A percentile compares a stretch with the other conserved stretches of the same genome.
Conservation (phyloP, 2,797 vertebrate species). For the Mallotus villosus region DNA sequence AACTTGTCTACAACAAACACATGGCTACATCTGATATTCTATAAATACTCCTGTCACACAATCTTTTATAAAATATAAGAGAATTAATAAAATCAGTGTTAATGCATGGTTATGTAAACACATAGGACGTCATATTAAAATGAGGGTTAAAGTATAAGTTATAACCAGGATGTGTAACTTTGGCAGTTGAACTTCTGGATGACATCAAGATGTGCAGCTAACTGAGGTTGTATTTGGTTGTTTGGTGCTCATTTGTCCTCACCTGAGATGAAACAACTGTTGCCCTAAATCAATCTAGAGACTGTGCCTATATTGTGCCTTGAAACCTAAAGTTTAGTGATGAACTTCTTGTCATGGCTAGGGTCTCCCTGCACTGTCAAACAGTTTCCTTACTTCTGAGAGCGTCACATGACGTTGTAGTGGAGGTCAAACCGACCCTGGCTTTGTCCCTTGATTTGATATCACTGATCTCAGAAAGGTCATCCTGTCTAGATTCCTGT, state of each 20-base stretch:
- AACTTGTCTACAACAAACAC: neutral
- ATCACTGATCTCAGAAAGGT: too few species aligned
- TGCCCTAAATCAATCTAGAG: neutral
- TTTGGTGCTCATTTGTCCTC: neutral
- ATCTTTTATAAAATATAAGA: slow-evolving; percentile 20
- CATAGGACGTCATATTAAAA: neutral
- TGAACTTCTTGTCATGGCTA: neutral
- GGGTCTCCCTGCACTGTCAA: neutral
- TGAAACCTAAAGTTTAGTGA: neutral
- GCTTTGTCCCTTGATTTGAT: too few species aligned
- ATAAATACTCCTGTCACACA: slow-evolving; percentile 19
- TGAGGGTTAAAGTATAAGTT: neutral
- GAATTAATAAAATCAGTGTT: slow-evolving; percentile 24
- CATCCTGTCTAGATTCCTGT: too few species aligned
- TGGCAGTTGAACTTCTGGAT: slow-evolving; percentile 1
- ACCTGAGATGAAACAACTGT: slow-evolving; percentile 1
- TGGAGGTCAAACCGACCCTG: too few species aligned
- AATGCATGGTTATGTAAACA: slow-evolving; percentile 13
- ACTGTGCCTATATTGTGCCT: neutral
- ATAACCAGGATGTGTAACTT: neutral
- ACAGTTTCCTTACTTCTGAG: too few species aligned
- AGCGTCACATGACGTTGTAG: too few species aligned
- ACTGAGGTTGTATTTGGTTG: neutral
- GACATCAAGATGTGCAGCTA: neutral
- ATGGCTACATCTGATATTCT: slow-evolving; percentile 4